Evolutionary conservation across 2,113 vertebrate genomes (phyloP), one percentile per base, ranked within the genome.

Genomic region (Triplophysa tibetana): DNA sequence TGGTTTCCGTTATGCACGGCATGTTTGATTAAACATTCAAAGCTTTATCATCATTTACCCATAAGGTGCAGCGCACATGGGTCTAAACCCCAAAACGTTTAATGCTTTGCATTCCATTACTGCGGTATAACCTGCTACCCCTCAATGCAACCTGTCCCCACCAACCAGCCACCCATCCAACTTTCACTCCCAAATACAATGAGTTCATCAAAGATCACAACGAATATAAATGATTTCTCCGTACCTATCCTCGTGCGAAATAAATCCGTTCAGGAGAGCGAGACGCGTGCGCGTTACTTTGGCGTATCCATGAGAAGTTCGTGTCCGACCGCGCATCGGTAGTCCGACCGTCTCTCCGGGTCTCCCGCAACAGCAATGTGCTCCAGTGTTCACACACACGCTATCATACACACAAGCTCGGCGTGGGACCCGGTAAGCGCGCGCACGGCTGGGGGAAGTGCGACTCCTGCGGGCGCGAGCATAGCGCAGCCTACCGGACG

Each of bases 401-500:
- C 11, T 33, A n/a, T 78, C 81, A 33, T 64, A 69, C 43, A 69
- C 67, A 26, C 70, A 23, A 73, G 12, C 60, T 52, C 66, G 29
- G 29, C 26, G 52, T 62, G 80, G 38, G 80, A 58, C 60, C 13
- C 4, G 52, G 33, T 41, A 67, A 77, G 82, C 78, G 78, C 67
- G 78, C 72, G 62, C 75, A 78, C 67, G 6, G 24, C 70, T 21
- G 67, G 24, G 11, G 63, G 41, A 73, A 84, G 84, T 73, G 82
- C 79, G 82, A 70, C 54, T 54, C 50, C 48, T 74, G 70, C 58
- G 72, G 83, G 80, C 73, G 82, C 79, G 84, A 80, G 78, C 82
- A 91, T 87, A 91, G 89, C 88, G 88, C 88, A 88, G 74, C 90
- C 90, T 92, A 86, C 80, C 68, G 92, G 90, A 67, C 65, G n/a